Evolutionary conservation across 2,888 invertebrate species (phyloP).

Genomic region (Caenorhabditis sinica): DNA sequence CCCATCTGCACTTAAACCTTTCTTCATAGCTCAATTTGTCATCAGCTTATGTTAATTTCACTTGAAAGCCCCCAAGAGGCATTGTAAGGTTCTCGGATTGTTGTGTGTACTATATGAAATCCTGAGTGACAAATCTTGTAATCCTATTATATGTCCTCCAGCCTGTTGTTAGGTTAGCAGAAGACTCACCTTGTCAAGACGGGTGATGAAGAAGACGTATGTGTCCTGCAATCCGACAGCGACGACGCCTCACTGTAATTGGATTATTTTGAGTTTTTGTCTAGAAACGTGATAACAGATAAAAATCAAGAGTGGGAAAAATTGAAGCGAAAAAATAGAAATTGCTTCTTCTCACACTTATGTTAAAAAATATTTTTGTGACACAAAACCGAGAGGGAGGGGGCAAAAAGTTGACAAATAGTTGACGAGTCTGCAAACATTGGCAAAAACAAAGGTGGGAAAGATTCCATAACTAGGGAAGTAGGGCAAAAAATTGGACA

Average conservation of each 20-base stretch:
- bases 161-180: neutral
- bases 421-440: conserved; percentile 45
- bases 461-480: neutral
- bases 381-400: conserved; percentile 24
- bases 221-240: neutral
- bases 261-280: conserved; percentile 46
- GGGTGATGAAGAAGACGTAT: conserved; percentile 29
- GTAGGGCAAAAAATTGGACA: neutral
- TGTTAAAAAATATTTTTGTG: conserved; percentile 1
- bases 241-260: conserved; percentile 35
- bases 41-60: conserved; percentile 61
- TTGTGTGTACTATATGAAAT: conserved; percentile 42
- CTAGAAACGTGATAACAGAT: conserved; percentile 8
- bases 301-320: conserved; percentile 3
- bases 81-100: conserved; percentile 20
- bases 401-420: conserved; percentile 49
- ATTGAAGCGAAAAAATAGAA: neutral
- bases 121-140: conserved; percentile 60
- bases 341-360: neutral
- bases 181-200: conserved; percentile 52
- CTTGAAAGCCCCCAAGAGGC: conserved; percentile 28
- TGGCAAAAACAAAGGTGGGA: conserved; percentile 35
- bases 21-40: conserved; percentile 41
- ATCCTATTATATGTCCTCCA: conserved; percentile 51
- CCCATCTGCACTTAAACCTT: conserved; percentile 25